phyloP scores from a whole-genome alignment of 1,140 invertebrate species.

The Bombus pyrosoma region DNA sequence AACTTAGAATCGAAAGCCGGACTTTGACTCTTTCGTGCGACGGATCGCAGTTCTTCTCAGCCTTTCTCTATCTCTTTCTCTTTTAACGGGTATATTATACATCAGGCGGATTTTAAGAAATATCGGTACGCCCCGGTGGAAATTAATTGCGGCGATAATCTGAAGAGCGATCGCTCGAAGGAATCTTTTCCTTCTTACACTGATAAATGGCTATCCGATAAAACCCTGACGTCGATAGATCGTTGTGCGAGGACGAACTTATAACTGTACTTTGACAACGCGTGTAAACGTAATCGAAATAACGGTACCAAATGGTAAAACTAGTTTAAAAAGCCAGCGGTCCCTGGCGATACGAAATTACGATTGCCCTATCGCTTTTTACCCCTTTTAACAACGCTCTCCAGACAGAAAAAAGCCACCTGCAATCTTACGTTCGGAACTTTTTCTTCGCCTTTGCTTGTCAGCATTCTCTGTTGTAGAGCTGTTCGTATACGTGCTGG shows the following conservation, averaged over 20 bases:
- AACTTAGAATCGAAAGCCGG: slow-evolving; percentile 71
- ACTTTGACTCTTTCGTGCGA: slow-evolving; percentile 66
- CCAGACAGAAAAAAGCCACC: neutral
- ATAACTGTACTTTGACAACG: slow-evolving; percentile 8
- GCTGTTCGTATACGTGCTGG: slow-evolving; percentile 22
- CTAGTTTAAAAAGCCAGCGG: neutral
- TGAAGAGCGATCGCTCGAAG: slow-evolving; percentile 10
- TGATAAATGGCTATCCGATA: slow-evolving; percentile 17
- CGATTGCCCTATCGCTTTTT: neutral
- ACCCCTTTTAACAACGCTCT: neutral
- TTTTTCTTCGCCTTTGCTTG: slow-evolving; percentile 12
- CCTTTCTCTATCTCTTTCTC: neutral
- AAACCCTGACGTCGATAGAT: slow-evolving; percentile 27
- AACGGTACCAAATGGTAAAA: neutral
- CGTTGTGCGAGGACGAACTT: slow-evolving; percentile 7
- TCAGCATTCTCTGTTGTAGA: slow-evolving; percentile 4
- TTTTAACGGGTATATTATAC: neutral
- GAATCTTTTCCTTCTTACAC: slow-evolving; percentile 28
- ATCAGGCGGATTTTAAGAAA: neutral
- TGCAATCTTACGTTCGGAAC: slow-evolving; percentile 1
- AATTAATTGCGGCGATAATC: slow-evolving; percentile 52
- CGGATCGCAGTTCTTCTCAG: slow-evolving; percentile 37
- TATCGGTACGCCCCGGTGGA: slow-evolving; percentile 6
- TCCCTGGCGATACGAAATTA: neutral
- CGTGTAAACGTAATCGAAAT: slow-evolving; percentile 15